phyloP scores from a whole-genome alignment of 2,888 invertebrate genomes.

The Nomada ferruginata region DNA sequence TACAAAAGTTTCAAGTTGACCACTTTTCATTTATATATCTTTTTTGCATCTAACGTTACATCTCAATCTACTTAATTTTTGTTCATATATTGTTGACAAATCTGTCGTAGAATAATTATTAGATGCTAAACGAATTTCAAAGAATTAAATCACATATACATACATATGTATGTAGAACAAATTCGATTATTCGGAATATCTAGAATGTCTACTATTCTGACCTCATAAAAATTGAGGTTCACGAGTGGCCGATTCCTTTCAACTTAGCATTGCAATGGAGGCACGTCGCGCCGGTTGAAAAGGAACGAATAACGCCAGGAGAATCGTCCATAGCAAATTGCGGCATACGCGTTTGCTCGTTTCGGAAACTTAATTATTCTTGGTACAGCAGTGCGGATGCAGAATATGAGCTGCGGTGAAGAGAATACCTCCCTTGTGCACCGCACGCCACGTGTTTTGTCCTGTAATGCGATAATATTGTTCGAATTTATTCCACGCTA shows the following conservation, averaged over 20 bases:
- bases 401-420: slow-evolving; percentile 23
- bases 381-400: slow-evolving; percentile 21
- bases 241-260: slow-evolving; percentile 7
- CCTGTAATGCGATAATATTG: slow-evolving; percentile 19
- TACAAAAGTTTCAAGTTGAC: too few relatives aligned
- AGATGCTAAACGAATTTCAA: background rate
- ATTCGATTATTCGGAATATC: background rate
- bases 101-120: background rate
- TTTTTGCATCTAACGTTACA: too few relatives aligned
- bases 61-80: too few relatives aligned
- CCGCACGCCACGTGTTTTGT: background rate
- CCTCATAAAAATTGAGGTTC: slow-evolving; percentile 7
- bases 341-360: slow-evolving; percentile 26
- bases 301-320: background rate
- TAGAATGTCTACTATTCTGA: background rate
- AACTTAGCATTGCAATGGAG: background rate
- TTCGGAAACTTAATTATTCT: slow-evolving; percentile 50
- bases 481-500: slow-evolving; percentile 7
- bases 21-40: too few relatives aligned
- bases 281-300: background rate
- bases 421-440: slow-evolving; percentile 30
- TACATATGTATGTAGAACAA: background rate
- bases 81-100: too few relatives aligned
- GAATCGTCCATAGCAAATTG: slow-evolving; percentile 28
- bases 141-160: background rate